Base-by-base conservation (phyloP, 2,888 invertebrate species). In the Synergus japonicus region DNA sequence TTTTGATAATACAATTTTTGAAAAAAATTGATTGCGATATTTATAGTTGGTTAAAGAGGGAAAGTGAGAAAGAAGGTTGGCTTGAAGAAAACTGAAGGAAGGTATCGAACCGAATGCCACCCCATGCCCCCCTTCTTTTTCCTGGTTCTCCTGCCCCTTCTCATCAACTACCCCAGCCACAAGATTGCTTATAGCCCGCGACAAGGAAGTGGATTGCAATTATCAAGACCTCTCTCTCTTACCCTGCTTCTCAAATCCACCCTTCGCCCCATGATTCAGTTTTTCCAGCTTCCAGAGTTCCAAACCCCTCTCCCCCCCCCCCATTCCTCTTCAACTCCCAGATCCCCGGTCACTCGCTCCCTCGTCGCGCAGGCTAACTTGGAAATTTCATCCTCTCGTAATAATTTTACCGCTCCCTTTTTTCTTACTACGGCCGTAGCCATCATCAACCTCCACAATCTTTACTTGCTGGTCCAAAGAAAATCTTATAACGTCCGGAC, bases 131-230 rank as follows among this genome's bases (percentile, higher is more conserved):
- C 82, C 76, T 78, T 58, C 76, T 77, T 80, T 78, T 78, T 78
- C 81, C 81, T 78, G 82, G 84, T 83, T 81, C 84, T 79, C 83
- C 82, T 83, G 81, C 81, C 79, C 84, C 85, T 81, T 76, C 86
- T 87, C 87, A 86, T 88, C 89, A 87, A 85, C 84, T 84, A 86
- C 86, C 83, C 81, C 85, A 80, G 78, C 77, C 84, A 79, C 85
- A 82, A 80, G 82, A 84, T 87, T 88, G 86, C 86, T 86, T 86
- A 88, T 87, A 87, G 83, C 83, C 85, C 86, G 81, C 84, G 84
- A 86, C 86, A 85, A 89, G 89, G 87, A 89, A 90, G 89, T 90
- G 88, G 88, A 89, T 90, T 89, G 91, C 91, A 91, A 91, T 91
- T 91, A 91, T 91, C 90, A 90, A 90, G 90, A 89, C 87, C 88